Evolutionary conservation across 2,888 invertebrate genomes (phyloP).

Genomic region (Agrypnus murinus): DNA sequence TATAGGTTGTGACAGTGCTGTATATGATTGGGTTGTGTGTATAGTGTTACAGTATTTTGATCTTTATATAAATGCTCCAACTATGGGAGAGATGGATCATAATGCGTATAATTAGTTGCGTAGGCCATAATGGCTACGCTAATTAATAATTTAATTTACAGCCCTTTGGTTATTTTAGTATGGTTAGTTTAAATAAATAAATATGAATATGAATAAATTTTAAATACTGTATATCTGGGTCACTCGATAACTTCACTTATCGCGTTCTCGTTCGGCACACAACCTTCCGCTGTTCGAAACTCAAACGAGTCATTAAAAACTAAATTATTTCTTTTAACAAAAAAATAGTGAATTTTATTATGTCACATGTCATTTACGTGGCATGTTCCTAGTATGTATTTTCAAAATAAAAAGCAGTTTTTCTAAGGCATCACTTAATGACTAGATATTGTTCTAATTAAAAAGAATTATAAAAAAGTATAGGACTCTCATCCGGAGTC

Average conservation of each 20-base stretch:
- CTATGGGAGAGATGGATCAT: not conserved
- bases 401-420: no score
- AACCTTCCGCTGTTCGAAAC: no score
- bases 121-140: not conserved
- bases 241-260: not conserved
- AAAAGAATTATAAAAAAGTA: no score
- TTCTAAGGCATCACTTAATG: no score
- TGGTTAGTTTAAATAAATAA: slow-evolving; percentile 5
- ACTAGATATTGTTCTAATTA: no score
- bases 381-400: no score
- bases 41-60: not conserved
- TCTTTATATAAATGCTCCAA: not conserved
- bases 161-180: not conserved
- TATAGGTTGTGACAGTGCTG: slow-evolving; percentile 13
- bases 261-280: not conserved
- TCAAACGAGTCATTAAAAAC: no score
- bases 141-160: slow-evolving; percentile 5
- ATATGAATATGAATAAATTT: slow-evolving; percentile 5
- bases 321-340: no score
- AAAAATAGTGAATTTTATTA: no score
- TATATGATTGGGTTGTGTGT: slow-evolving; percentile 2
- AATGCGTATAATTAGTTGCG: not conserved
- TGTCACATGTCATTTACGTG: no score
- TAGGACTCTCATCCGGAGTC: no score
- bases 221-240: not conserved